These are phyloP conservation scores for Mantis religiosa DNA, from an alignment of 2,888 invertebrate genomes.

Conservation along the genomic window DNA sequence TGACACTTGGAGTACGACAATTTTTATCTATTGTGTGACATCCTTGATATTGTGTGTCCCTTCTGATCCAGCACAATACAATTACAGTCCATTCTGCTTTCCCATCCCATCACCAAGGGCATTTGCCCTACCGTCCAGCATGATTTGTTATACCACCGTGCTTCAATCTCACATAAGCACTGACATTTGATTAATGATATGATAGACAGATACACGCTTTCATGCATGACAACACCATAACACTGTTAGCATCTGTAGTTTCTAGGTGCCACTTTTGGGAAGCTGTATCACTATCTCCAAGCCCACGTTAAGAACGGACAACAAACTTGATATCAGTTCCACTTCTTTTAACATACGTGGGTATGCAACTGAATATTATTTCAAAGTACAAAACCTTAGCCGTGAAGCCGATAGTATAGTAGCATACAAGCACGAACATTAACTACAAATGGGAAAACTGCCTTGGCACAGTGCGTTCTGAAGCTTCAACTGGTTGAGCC, in stretches of 20 bases:
- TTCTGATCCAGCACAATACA: neutral
- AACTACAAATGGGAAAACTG: no score
- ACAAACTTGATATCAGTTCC: neutral
- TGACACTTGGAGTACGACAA: neutral
- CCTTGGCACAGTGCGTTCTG: no score
- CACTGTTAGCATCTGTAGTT: neutral
- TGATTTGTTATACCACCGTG: neutral
- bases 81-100: neutral
- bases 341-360: no score
- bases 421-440: no score
- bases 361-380: no score
- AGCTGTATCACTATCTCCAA: neutral
- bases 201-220: neutral
- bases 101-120: neutral
- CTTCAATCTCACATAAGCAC: neutral
- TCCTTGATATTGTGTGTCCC: neutral
- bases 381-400: no score
- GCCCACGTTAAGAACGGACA: neutral
- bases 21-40: neutral
- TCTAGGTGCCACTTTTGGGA: neutral
- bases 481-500: no score
- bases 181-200: constrained; percentile 6
- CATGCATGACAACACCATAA: constrained; percentile 2
- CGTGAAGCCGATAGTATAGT: no score
- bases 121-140: neutral